These are phyloP conservation scores for Caloenas nicobarica DNA, from an alignment of 2,113 vertebrate species.

Conservation along the genomic window DNA sequence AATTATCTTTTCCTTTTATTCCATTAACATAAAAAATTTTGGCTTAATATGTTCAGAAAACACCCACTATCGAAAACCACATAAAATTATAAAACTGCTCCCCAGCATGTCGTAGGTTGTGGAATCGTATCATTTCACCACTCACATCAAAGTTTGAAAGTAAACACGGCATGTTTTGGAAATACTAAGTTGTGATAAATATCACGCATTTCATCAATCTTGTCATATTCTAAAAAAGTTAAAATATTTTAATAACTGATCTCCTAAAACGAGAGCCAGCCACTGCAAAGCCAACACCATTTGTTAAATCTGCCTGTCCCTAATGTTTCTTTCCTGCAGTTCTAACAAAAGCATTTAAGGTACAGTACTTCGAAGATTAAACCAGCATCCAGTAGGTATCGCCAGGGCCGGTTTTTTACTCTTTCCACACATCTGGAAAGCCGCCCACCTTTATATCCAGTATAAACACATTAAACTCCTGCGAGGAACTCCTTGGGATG, in stretches of 20 bases:
- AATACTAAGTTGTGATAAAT: neutral
- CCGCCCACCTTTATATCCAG: neutral
- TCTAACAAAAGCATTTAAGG: neutral
- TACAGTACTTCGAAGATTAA: neutral
- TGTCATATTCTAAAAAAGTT: neutral
- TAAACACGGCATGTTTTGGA: neutral
- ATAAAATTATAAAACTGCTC: neutral
- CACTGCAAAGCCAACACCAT: neutral
- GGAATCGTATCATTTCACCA: neutral
- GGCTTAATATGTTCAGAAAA: neutral
- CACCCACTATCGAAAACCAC: accelerated
- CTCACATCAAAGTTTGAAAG: neutral
- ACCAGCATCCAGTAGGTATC: neutral
- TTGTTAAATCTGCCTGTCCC: neutral
- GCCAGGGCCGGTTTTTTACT: neutral
- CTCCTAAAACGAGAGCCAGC: neutral
- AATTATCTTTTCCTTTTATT: neutral
- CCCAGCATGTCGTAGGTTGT: neutral
- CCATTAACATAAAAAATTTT: neutral
- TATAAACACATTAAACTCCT: neutral
- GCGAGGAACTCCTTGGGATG: neutral
- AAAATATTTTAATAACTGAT: neutral
- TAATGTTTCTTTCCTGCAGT: neutral
- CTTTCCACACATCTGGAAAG: neutral
- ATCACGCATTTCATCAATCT: accelerated